Percentiles rank a stretch among this genome's conserved stretches.
Conservation (phyloP, 2,113 vertebrate genomes). For the Phalacrocorax aristotelis region DNA sequence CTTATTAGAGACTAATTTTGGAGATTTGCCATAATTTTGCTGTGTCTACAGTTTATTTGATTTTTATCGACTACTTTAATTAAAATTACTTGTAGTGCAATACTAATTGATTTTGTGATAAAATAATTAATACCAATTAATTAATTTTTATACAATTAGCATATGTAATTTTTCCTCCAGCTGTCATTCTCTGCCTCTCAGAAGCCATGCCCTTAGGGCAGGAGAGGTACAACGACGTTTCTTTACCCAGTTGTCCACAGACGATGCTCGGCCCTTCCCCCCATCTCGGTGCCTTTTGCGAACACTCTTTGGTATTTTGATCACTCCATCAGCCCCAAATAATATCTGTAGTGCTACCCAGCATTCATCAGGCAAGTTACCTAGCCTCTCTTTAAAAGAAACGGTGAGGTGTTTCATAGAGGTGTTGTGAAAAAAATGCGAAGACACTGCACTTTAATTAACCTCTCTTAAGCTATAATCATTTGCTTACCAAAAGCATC, state of each 20-base stretch:
- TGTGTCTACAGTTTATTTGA: conserved; percentile 46
- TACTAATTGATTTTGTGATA: conserved; percentile 73
- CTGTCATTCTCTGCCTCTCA: conserved; percentile 12
- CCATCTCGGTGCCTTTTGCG: not conserved
- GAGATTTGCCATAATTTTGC: conserved; percentile 52
- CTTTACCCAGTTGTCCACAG: not conserved
- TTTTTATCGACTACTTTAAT: conserved; percentile 69
- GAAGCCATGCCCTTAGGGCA: conserved; percentile 17
- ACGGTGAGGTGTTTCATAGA: not conserved
- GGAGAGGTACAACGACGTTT: not conserved
- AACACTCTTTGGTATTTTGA: not conserved
- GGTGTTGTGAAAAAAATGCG: not conserved
- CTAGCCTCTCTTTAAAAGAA: not conserved
- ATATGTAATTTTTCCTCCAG: conserved; percentile 24
- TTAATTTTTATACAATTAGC: conserved; percentile 55
- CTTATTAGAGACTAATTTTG: conserved; percentile 35
- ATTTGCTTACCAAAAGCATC: not conserved
- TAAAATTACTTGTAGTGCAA: conserved; percentile 63
- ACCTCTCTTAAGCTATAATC: not conserved
- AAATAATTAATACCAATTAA: conserved; percentile 73
- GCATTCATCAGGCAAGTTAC: not conserved
- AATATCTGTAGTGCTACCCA: not conserved
- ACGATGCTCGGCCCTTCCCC: not conserved
- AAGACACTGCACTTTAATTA: not conserved
- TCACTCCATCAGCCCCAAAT: not conserved